A percentile compares a stretch with the other conserved stretches of the same genome.
Evolutionary conservation across 2,888 invertebrate species (phyloP).

Genomic region (Polyploca ridens): DNA sequence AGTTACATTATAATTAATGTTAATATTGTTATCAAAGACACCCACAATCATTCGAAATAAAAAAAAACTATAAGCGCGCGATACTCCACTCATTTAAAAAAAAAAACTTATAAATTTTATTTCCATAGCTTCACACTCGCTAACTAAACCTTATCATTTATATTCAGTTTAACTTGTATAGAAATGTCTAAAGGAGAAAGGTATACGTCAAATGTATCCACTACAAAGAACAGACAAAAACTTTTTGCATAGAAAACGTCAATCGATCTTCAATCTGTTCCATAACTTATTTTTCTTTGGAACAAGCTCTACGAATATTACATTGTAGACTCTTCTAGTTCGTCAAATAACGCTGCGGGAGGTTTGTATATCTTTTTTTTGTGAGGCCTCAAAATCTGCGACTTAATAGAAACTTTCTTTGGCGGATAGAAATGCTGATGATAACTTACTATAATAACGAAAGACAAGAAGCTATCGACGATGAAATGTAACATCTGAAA

Average conservation of each 20-base stretch:
- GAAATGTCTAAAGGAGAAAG: background rate
- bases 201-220: background rate
- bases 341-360: slow-evolving; percentile 2
- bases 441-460: no score
- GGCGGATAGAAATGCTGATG: background rate
- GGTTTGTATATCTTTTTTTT: background rate
- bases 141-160: no score
- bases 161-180: background rate
- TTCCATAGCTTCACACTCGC: no score
- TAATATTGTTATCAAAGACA: no score
- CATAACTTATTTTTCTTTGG: background rate
- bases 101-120: no score
- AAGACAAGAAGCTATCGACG: no score
- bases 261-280: background rate
- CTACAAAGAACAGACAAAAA: background rate
- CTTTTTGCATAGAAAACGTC: background rate
- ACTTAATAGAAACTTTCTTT: background rate
- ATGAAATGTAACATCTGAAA: no score
- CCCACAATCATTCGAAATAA: no score
- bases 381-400: background rate
- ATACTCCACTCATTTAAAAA: no score
- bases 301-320: background rate
- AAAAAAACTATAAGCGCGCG: no score
- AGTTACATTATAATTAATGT: no score
- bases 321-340: background rate